Evolutionary conservation across 2,888 invertebrate genomes (phyloP).

Genomic region (Nesidiocoris tenuis): DNA sequence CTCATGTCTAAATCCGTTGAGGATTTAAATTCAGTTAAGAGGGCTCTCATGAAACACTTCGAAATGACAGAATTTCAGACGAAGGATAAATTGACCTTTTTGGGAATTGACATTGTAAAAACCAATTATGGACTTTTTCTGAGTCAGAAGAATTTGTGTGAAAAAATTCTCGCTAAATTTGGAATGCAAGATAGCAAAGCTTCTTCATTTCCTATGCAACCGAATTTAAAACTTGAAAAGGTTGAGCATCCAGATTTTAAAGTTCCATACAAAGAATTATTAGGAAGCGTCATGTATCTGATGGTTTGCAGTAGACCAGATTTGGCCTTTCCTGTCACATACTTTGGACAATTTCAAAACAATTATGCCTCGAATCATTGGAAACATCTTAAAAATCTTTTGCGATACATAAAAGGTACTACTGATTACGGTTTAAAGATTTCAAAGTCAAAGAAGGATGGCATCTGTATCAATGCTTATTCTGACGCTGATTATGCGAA

Average conservation of each 20-base stretch:
- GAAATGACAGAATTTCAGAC: conserved; percentile 2
- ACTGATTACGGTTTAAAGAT: background rate
- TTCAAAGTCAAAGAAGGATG: background rate
- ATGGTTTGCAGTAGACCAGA: conserved; percentile 30
- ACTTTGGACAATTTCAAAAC: conserved; percentile 9
- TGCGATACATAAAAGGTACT: conserved; percentile 30
- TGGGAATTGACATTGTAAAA: conserved; percentile 19
- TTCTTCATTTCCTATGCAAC: conserved; percentile 16
- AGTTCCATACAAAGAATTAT: conserved; percentile 7
- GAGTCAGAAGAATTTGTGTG: conserved; percentile 20
- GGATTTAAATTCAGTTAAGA: conserved; percentile 6
- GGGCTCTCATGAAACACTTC: background rate
- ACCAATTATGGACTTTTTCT: conserved; percentile 4
- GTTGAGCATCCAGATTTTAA: background rate
- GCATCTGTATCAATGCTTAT: background rate
- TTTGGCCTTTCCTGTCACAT: background rate
- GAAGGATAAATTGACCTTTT: conserved; percentile 7
- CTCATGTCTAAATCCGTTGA: background rate
- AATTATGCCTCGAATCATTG: conserved; percentile 2
- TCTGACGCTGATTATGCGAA: conserved; percentile 26
- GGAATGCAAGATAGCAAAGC: conserved; percentile 19
- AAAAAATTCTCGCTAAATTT: conserved; percentile 26
- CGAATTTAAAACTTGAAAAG: conserved; percentile 12
- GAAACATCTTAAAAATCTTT: conserved; percentile 19
- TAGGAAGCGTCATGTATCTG: conserved; percentile 34